phyloP scores from a whole-genome alignment of 2,888 invertebrate species.

The Eudemis profundana region DNA sequence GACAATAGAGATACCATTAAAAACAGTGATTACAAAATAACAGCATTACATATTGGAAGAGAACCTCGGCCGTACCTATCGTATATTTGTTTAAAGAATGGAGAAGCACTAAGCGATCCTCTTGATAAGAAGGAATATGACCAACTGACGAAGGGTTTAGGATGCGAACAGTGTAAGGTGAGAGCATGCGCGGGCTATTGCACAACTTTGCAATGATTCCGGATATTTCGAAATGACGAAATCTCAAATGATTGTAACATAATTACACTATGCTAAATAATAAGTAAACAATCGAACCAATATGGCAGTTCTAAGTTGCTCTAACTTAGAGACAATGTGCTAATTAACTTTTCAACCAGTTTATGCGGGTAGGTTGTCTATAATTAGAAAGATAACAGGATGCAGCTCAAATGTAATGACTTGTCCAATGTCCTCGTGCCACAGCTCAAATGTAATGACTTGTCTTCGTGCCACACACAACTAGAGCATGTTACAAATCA shows the following conservation, averaged over 20 bases:
- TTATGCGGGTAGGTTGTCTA: not conserved
- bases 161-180: not conserved
- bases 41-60: constrained; percentile 4
- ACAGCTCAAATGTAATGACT: not conserved
- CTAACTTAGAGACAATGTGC: constrained; percentile 14
- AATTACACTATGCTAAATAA: not conserved
- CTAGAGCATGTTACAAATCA: constrained; percentile 1
- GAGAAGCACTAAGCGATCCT: not conserved
- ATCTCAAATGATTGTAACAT: constrained; percentile 9
- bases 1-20: constrained; percentile 9
- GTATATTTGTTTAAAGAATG: not conserved
- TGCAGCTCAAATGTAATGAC: not conserved
- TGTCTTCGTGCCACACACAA: constrained; percentile 5
- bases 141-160: constrained; percentile 11
- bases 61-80: not conserved
- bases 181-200: constrained; percentile 57
- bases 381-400: constrained; percentile 13
- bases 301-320: not conserved
- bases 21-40: not conserved
- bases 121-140: constrained; percentile 8
- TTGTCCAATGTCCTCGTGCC: constrained; percentile 7
- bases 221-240: constrained; percentile 39
- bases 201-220: constrained; percentile 49
- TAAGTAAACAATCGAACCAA: not conserved
- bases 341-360: constrained; percentile 6